A percentile compares a stretch with the other conserved stretches of the same genome.
phyloP scores from a whole-genome alignment of 2,888 invertebrate genomes.

The Polydrusus tereticollis region DNA sequence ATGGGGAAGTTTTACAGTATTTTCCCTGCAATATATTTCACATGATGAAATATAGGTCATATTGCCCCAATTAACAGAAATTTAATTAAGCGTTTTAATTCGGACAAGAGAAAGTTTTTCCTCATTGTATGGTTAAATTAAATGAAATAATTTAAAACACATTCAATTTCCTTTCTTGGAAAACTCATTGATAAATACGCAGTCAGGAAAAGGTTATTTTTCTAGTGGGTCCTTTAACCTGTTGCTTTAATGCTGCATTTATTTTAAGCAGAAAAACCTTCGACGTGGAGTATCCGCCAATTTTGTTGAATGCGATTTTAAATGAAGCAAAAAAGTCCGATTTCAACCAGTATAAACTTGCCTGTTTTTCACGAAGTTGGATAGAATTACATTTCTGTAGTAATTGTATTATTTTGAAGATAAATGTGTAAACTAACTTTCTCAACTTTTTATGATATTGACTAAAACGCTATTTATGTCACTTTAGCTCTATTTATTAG shows the following conservation, averaged over 20 bases:
- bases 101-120: too few relatives aligned
- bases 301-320: constrained; percentile 1
- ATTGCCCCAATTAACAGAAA: too few relatives aligned
- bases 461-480: not conserved
- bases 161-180: not conserved
- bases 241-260: constrained; percentile 14
- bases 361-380: constrained; percentile 4
- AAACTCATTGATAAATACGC: constrained; percentile 9
- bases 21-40: too few relatives aligned
- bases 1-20: too few relatives aligned
- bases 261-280: constrained; percentile 7
- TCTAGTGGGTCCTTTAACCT: constrained; percentile 7
- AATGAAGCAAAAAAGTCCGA: constrained; percentile 5
- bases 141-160: too few relatives aligned
- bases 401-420: constrained; percentile 16
- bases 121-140: too few relatives aligned
- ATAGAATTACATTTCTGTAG: constrained; percentile 13
- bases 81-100: too few relatives aligned
- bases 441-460: too few relatives aligned
- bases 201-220: constrained; percentile 7
- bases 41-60: too few relatives aligned
- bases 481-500: not conserved
- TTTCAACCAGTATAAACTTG: constrained; percentile 11
- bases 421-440: constrained; percentile 18
- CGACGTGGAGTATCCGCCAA: not conserved